These are phyloP conservation scores for Halichoerus grypus DNA, from an alignment of 2,113 vertebrate species.

Conservation along the genomic window DNA sequence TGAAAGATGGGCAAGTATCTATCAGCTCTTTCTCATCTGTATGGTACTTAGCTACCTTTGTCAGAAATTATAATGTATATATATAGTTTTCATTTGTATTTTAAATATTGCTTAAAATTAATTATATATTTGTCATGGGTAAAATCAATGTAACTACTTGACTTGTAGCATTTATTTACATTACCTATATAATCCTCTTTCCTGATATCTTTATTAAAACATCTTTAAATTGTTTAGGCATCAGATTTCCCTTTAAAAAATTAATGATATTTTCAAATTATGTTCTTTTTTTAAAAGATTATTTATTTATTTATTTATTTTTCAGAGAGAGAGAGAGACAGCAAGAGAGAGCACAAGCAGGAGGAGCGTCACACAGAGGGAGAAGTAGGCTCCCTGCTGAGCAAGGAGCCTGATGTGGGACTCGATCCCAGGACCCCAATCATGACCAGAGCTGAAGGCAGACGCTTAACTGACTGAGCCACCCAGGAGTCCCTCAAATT, in stretches of 20 bases:
- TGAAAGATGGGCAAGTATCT: constrained; percentile 6
- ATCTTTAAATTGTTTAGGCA: not conserved
- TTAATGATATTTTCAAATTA: not conserved
- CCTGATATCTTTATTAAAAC: not conserved
- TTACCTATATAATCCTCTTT: not conserved
- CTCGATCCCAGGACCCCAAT: no score
- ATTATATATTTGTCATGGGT: not conserved
- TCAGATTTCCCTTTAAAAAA: constrained; percentile 28
- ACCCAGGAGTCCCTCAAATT: not conserved
- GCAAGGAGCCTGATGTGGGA: no score
- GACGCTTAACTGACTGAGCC: no score
- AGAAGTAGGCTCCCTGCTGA: no score
- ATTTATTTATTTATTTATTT: no score
- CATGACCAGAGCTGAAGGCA: no score
- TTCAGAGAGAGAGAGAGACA: no score
- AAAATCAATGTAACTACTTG: constrained; percentile 28
- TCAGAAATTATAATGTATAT: constrained; percentile 40
- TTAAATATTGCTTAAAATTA: constrained; percentile 51
- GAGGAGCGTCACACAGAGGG: no score
- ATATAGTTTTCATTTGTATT: not conserved
- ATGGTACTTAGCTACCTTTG: not conserved
- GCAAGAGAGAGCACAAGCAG: no score
- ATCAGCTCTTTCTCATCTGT: not conserved
- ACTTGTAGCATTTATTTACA: not conserved
- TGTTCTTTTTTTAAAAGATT: not conserved